These are phyloP conservation scores for Carettochelys insculpta DNA, from an alignment of 2,113 vertebrate species.

Conservation along the genomic window DNA sequence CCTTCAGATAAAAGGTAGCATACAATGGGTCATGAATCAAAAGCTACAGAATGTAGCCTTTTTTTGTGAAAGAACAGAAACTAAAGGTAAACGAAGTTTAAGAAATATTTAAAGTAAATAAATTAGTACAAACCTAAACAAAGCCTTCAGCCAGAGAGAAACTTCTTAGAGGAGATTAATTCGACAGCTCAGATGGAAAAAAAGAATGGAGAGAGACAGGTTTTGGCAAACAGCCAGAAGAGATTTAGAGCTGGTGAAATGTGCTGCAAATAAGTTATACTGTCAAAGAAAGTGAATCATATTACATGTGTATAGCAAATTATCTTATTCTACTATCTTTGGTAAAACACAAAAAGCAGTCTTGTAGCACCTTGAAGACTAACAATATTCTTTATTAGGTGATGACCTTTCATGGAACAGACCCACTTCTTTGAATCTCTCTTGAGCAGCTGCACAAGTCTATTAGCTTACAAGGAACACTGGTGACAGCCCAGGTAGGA, in stretches of 20 bases:
- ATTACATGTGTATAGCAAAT: neutral
- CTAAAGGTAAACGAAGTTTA: slow-evolving; percentile 32
- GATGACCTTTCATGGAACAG: too few relatives aligned
- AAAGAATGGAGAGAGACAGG: neutral
- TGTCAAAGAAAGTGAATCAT: neutral
- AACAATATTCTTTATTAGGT: too few relatives aligned
- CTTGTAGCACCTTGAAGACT: too few relatives aligned
- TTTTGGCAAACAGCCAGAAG: neutral
- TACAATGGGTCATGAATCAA: slow-evolving; percentile 31
- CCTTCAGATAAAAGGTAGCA: neutral
- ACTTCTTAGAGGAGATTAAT: neutral
- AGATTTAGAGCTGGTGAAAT: neutral
- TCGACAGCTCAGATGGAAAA: neutral
- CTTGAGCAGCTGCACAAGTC: too few relatives aligned
- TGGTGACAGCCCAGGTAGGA: too few relatives aligned
- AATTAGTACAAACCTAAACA: neutral
- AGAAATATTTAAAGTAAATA: slow-evolving; percentile 8
- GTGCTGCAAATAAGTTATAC: neutral
- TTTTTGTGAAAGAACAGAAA: slow-evolving; percentile 44
- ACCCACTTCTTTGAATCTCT: too few relatives aligned
- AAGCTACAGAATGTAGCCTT: slow-evolving; percentile 23
- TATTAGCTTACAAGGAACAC: too few relatives aligned
- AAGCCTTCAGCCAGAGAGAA: neutral
- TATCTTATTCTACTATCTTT: neutral
- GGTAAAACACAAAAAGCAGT: too few relatives aligned